These are phyloP conservation scores for Galerucella pusilla DNA, from an alignment of 2,888 invertebrate genomes.

Conservation along the genomic window DNA sequence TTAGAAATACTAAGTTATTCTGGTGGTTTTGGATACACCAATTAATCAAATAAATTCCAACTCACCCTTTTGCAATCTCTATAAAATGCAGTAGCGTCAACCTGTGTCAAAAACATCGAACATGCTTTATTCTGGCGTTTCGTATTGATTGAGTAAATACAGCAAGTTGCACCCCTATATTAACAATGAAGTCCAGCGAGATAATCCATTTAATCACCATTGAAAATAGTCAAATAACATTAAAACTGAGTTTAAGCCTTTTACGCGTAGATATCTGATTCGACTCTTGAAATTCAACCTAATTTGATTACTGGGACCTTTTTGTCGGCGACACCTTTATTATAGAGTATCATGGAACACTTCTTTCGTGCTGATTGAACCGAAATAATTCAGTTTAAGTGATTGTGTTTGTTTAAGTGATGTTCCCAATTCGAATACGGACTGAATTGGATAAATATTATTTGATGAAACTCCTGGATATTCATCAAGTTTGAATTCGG, in stretches of 20 bases:
- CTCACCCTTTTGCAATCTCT: background rate
- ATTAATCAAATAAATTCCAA: background rate
- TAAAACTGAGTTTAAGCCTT: conserved; percentile 4
- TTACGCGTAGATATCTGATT: background rate
- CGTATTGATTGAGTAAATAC: background rate
- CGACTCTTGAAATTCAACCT: conserved; percentile 33
- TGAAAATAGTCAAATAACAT: background rate
- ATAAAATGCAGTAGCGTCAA: background rate
- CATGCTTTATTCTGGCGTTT: background rate
- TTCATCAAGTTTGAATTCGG: background rate
- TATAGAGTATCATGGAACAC: conserved; percentile 38
- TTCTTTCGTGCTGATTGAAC: conserved; percentile 41
- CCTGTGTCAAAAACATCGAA: background rate
- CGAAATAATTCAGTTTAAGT: conserved; percentile 42
- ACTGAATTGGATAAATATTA: conserved; percentile 37
- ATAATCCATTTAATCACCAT: background rate
- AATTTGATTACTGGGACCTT: conserved; percentile 34
- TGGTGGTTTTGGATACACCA: no score
- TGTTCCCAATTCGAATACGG: conserved; percentile 36
- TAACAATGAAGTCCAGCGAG: background rate
- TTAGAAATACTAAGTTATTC: no score
- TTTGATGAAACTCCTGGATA: conserved; percentile 12
- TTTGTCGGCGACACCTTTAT: conserved; percentile 38
- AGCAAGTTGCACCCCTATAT: background rate
- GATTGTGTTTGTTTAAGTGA: conserved; percentile 43